A percentile compares a stretch with the other conserved stretches of the same genome.
These are phyloP conservation scores for Rhyacophila evoluta DNA, from an alignment of 2,888 invertebrate species.

Conservation along the genomic window DNA sequence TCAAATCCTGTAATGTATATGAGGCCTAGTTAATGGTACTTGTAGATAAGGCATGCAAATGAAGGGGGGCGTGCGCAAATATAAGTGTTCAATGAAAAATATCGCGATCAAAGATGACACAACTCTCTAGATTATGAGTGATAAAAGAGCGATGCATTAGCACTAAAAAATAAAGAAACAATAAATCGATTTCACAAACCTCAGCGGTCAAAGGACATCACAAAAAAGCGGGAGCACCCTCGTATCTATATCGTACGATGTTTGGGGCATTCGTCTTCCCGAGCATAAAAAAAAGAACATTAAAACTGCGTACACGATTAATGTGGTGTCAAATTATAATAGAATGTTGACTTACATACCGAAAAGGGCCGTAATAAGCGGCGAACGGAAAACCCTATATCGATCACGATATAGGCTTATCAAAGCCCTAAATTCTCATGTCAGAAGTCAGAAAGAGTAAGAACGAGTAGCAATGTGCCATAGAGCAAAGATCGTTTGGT, in stretches of 20 bases:
- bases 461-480: slow-evolving; percentile 1
- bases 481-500: neutral
- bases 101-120: neutral
- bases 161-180: slow-evolving; percentile 3
- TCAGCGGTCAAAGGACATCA: slow-evolving; percentile 31
- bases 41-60: neutral
- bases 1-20: neutral
- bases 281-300: neutral
- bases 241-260: neutral
- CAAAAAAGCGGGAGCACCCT: slow-evolving; percentile 43
- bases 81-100: neutral
- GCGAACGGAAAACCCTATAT: neutral
- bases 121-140: neutral
- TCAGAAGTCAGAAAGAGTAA: neutral
- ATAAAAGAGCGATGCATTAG: neutral
- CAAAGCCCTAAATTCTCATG: neutral
- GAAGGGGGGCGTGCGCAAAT: slow-evolving; percentile 15
- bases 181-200: slow-evolving; percentile 31
- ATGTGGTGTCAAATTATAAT: neutral
- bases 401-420: too few species aligned
- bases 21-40: neutral
- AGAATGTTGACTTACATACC: slow-evolving; percentile 9
- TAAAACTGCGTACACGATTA: neutral
- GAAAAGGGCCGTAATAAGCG: slow-evolving; percentile 7
- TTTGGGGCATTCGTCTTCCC: slow-evolving; percentile 5